Evolutionary conservation across 2,113 vertebrate species (phyloP), one percentile per base, ranked within the genome.

Genomic region (Datnioides undecimradiatus): DNA sequence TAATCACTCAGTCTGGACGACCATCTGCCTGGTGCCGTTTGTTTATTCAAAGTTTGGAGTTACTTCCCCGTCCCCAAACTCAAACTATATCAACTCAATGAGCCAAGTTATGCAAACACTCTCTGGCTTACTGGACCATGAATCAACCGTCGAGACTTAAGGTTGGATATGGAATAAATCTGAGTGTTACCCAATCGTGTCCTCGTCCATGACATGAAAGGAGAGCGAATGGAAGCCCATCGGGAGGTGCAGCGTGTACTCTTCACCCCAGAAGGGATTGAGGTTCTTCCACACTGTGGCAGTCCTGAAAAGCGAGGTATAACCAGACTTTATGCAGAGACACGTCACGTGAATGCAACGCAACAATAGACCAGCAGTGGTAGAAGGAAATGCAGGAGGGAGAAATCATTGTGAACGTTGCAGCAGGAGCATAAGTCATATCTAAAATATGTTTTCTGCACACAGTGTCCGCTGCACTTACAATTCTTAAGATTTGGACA

Each of bases 231-330:
- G 95, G 92, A 98, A 98, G 6, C 96, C 95, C 34, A 84, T 92
- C 0, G 96, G 96, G 70, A 98, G 94, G 81, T 96, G 95, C 68
- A 99, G 90, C 0, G 95, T 97, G 90, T 95, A 97, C 78, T 98
- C 97, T 72, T 98, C 97, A 0, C 96, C 97, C 97, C 97, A 98
- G 85, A 98, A 98, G 17, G 97, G 97, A 65, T 95, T 97, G 63
- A 98, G 94, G 86, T 95, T 97, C 87, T 95, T 95, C 97, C 97
- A 98, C 41, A 98, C 92, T 0, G 96, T 98, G 2, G 97, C 96
- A 0, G 96, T 97, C 89, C 97, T 98, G 88, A 5, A 73, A 76
- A 66, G 0, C 34, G 4, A 79, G 6, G 17, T 69, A 76, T 27
- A 25, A 38, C 10, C 27, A 76, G 31, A 68, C 27, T 13, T 60